Evolutionary conservation across 92 coral and sea anemone genomes (phyloP).

Genomic region (Parazoanthus swiftii): DNA sequence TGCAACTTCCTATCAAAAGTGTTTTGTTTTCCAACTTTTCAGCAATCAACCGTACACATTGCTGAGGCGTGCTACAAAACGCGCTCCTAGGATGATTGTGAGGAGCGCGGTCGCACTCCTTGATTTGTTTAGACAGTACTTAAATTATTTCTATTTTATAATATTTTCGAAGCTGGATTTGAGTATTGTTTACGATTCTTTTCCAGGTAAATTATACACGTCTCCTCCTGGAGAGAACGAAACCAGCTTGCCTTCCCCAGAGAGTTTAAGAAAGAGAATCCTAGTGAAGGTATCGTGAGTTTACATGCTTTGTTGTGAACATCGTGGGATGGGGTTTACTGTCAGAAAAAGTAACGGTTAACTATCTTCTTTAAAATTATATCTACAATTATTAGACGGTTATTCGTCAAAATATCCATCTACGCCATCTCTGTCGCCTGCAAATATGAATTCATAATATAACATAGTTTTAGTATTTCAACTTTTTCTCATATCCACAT

Average conservation of each 20-base stretch:
- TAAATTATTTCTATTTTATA: not conserved
- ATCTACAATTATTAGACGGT: not conserved
- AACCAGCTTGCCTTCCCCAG: constrained; percentile 83
- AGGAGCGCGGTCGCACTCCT: too few relatives aligned
- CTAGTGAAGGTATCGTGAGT: constrained; percentile 70
- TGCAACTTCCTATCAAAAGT: too few relatives aligned
- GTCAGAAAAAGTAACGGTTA: not conserved
- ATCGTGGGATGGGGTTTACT: not conserved
- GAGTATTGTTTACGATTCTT: not conserved
- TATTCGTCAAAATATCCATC: not conserved
- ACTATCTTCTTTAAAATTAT: too few relatives aligned
- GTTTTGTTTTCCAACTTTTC: too few relatives aligned
- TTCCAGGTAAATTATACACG: constrained; percentile 74
- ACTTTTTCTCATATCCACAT: not conserved
- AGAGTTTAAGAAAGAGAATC: constrained; percentile 78
- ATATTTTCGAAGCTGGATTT: not conserved
- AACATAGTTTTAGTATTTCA: not conserved
- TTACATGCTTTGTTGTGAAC: not conserved
- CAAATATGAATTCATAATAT: not conserved
- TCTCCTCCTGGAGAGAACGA: constrained; percentile 87
- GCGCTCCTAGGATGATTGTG: too few relatives aligned
- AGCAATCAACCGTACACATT: too few relatives aligned
- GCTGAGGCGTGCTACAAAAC: too few relatives aligned
- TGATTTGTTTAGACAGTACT: too few relatives aligned
- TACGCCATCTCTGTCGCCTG: not conserved